Percentiles rank a stretch among this genome's conserved stretches.
Evolutionary conservation across 2,888 invertebrate species (phyloP).

Genomic region (Habrosyne pyritoides): DNA sequence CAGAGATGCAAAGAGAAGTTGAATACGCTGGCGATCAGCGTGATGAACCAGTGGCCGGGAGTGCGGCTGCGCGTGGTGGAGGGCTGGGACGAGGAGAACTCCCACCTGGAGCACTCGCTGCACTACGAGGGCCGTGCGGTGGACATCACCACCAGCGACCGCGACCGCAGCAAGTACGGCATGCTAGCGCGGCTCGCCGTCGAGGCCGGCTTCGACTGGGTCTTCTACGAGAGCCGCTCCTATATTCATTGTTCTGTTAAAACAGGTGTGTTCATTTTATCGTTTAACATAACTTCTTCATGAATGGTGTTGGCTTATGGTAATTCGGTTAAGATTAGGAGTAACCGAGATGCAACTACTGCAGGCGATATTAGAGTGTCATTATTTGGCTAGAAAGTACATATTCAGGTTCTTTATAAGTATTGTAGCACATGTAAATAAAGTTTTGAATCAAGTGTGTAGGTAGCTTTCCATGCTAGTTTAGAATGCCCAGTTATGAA

Average conservation of each 20-base stretch:
- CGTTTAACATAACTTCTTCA: background rate
- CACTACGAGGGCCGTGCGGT: conserved; percentile 99
- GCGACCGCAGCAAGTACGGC: conserved; percentile 96
- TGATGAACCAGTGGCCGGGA: conserved; percentile 99
- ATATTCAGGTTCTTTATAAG: too few species aligned
- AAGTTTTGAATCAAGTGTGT: too few species aligned
- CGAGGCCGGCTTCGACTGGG: conserved; percentile 99
- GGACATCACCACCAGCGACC: conserved; percentile 97
- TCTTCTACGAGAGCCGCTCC: conserved; percentile 96
- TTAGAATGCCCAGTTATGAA: too few species aligned
- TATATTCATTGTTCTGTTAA: conserved; percentile 99
- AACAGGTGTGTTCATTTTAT: conserved; percentile 89
- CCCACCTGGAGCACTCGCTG: conserved; percentile 91
- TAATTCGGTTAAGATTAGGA: too few species aligned
- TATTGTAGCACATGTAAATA: too few species aligned
- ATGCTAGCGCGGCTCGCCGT: conserved; percentile 97
- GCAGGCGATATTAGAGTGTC: too few species aligned
- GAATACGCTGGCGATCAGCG: conserved; percentile 96
- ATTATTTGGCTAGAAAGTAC: too few species aligned
- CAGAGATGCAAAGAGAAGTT: conserved; percentile 98
- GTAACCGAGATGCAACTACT: too few species aligned
- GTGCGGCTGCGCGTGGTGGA: conserved; percentile 95
- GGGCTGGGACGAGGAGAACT: conserved; percentile 96
- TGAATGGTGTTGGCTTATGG: too few species aligned
- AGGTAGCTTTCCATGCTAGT: too few species aligned